Evolutionary conservation across 2,113 vertebrate species (phyloP), one percentile per base, ranked within the genome.

Genomic region (Castor canadensis): DNA sequence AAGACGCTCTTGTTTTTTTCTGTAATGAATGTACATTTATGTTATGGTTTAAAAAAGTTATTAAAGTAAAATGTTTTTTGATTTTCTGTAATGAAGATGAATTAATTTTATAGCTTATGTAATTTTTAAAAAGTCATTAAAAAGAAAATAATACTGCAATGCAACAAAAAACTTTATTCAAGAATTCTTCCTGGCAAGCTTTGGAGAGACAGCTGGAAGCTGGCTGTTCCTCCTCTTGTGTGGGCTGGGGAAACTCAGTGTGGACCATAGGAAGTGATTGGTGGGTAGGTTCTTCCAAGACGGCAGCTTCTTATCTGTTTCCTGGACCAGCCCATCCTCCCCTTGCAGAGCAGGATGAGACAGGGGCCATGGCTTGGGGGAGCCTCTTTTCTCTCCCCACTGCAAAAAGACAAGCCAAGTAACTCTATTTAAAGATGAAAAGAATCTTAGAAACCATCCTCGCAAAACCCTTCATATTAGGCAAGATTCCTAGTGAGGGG

Each of bases 1-100:
- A 54, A 54, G 52, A 54, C 9, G 52, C 52, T 54, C 52, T 54
- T n/a, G n/a, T 60, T 60, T 76, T 93, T 93, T 89, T 92, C 75
- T 58, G 20, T 38, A 91, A 47, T 24, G 15, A 80, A 71, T 40
- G 16, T 47, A 20, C 67, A 69, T 76, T 92, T 52, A 72, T 89
- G 89, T 86, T 80, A 75, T 38, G 56, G 47, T 89, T 95, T 75
- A 30, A 81, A 77, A 38, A 92, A 79, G 45, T 89, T 94, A 81
- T 96, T 94, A 96, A 94, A 96, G 89, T 64, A 86, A 95, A 95
- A 73, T 83, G 26, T 92, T 77, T 93, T 93, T 81, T 82, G 60
- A 54, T 89, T 81, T 85, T 95, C 79, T 73, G 69, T 75, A 93
- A 77, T 66, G 43, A 92, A 60, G 47, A 92, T 40, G 47, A 94